Base-by-base conservation (phyloP, 2,888 invertebrate genomes). In the Drosophila lacicola region DNA sequence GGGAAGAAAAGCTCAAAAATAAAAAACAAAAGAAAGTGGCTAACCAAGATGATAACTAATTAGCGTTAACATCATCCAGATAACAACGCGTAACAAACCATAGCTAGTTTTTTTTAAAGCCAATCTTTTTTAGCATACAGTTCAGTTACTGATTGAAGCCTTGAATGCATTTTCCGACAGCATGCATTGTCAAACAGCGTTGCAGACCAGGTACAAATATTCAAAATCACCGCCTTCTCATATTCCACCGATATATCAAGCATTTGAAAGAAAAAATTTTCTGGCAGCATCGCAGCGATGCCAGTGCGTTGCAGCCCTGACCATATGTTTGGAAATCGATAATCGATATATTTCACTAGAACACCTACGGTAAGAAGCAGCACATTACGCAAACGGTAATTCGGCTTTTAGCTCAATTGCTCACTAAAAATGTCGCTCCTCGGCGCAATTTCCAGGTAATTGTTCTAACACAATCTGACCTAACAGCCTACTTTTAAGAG, bases 391-490 rank as follows among this genome's bases (percentile, higher is more conserved):
- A 82, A 82, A 79, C 69, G 41, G 44, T 49, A 29, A 25, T 61
- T 65, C 29, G 51, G 61, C 21, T 42, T 65, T 34, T 4, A 41
- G 11, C 19, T 51, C 8, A 36, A 66, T 66, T 64, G 69, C 76
- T 70, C 68, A 70, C 67, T 58, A 68, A 86, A 70, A 58, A 90
- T 90, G 90, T 83, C 90, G 13, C 58, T 90, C 0, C 14, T 89
- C 4, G 64, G 56, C 39, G 78, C 79, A 37, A 71, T 91, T 19
- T 67, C 82, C 44, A 82, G 90, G 90, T 90, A 67, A 70, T 56
- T 49, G 11, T 8, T n/a, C 0, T 0, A n/a, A n/a, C 3, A 11
- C 4, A 51, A 34, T 4, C 1, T 25, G 1, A 6, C 2, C 4
- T 0, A 21, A 9, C 6, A 19, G 4, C 33, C 0, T 19, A 8